These are phyloP conservation scores for Dryocosmus kuriphilus DNA, from an alignment of 2,888 invertebrate genomes.

Conservation along the genomic window DNA sequence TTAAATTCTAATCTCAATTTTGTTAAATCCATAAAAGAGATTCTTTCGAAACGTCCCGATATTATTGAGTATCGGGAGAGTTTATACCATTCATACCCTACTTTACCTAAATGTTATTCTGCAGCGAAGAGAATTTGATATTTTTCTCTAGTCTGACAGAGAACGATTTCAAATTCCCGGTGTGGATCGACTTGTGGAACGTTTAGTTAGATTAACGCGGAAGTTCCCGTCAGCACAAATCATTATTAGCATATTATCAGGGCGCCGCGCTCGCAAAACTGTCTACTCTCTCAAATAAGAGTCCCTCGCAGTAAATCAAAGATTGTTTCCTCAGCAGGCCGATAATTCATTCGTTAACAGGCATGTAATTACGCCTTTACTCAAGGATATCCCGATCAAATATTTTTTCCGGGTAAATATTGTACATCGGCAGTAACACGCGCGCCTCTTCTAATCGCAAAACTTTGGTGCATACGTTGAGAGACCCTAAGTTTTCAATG, in stretches of 20 bases:
- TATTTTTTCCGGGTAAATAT: slow-evolving; percentile 52
- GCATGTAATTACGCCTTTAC: slow-evolving; percentile 68
- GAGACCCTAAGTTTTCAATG: too few relatives aligned
- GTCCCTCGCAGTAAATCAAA: slow-evolving; percentile 66
- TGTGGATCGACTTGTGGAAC: slow-evolving; percentile 55
- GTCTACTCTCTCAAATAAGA: slow-evolving; percentile 64
- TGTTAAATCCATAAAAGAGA: too few relatives aligned
- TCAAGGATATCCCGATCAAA: slow-evolving; percentile 53
- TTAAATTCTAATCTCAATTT: too few relatives aligned
- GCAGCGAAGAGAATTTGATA: slow-evolving; percentile 3
- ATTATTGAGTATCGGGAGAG: too few relatives aligned
- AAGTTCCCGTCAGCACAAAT: slow-evolving; percentile 69
- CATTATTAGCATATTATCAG: slow-evolving; percentile 75
- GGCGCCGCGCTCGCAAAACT: slow-evolving; percentile 55
- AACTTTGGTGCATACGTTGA: not conserved
- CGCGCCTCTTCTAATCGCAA: not conserved
- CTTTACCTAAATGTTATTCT: not conserved
- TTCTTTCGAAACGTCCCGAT: too few relatives aligned
- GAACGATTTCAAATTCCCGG: slow-evolving; percentile 49
- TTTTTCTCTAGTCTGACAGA: slow-evolving; percentile 39
- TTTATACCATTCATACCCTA: too few relatives aligned
- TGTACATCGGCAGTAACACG: slow-evolving; percentile 4
- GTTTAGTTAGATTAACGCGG: slow-evolving; percentile 66
- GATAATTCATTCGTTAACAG: slow-evolving; percentile 74
- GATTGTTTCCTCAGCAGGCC: slow-evolving; percentile 64